These are phyloP conservation scores for Austrofundulus limnaeus DNA, from an alignment of 2,113 vertebrate species.

Conservation along the genomic window DNA sequence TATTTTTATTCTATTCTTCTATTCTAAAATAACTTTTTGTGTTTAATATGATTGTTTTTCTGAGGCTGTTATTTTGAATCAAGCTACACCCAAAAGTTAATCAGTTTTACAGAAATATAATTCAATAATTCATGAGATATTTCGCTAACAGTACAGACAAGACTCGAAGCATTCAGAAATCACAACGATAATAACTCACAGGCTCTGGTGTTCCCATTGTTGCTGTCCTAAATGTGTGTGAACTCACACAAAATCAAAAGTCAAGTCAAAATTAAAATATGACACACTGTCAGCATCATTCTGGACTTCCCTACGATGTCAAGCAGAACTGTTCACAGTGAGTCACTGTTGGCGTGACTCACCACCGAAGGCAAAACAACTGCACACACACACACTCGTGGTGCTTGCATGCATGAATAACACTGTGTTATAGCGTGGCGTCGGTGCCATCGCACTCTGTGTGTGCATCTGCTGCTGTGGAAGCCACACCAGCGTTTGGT, in stretches of 20 bases:
- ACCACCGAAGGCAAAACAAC: constrained; percentile 9
- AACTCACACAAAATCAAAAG: not conserved
- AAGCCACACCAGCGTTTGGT: constrained; percentile 21
- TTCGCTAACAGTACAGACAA: too few species aligned
- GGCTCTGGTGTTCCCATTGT: not conserved
- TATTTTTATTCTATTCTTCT: too few species aligned
- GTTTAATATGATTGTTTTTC: too few species aligned
- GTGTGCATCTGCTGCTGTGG: constrained; percentile 27
- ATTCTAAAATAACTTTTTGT: too few species aligned
- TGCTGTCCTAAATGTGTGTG: constrained; percentile 3
- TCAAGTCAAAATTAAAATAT: constrained; percentile 6
- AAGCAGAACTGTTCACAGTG: constrained; percentile 14
- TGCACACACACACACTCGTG: not conserved
- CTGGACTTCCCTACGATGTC: constrained; percentile 48
- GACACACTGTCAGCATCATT: constrained; percentile 32
- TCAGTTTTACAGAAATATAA: not conserved
- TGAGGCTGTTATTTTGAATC: too few species aligned
- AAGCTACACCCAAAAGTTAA: too few species aligned
- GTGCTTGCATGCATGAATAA: constrained; percentile 13
- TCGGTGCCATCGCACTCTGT: constrained; percentile 1
- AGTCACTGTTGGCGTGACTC: constrained; percentile 54
- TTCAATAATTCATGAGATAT: too few species aligned
- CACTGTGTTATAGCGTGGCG: not conserved
- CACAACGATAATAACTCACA: not conserved
- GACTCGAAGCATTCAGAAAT: not conserved